Conservation (phyloP, 2,797 vertebrate species). For the Holocentrus rufus region DNA sequence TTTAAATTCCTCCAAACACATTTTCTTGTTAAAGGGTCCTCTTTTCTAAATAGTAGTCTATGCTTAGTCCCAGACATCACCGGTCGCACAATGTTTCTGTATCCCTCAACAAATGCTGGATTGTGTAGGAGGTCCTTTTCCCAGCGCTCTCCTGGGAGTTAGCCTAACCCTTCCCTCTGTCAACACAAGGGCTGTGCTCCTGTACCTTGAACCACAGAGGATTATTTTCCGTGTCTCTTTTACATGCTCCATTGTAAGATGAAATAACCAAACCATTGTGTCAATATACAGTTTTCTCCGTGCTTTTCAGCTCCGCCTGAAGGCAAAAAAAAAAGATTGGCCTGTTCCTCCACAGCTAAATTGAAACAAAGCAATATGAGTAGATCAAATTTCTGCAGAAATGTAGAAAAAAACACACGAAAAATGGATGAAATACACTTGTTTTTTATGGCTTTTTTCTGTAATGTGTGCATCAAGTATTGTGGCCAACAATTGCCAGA, state of each 20-base stretch:
- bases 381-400: constrained; percentile 18
- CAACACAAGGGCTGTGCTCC: constrained; percentile 61
- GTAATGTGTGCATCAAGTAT: constrained; percentile 15
- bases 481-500: constrained; percentile 50
- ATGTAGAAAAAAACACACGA: background rate
- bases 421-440: background rate
- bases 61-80: constrained; percentile 34
- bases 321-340: constrained; percentile 22
- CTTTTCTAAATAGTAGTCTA: constrained; percentile 51
- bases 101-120: constrained; percentile 54
- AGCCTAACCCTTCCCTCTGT: constrained; percentile 68
- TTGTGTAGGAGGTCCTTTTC: constrained; percentile 53
- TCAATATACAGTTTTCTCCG: constrained; percentile 45
- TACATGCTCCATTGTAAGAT: constrained; percentile 34
- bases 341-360: constrained; percentile 23
- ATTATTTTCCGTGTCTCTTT: constrained; percentile 44
- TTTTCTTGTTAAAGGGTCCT: constrained; percentile 29
- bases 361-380: constrained; percentile 24
- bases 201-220: constrained; percentile 58
- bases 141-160: constrained; percentile 32
- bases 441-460: background rate
- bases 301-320: constrained; percentile 13
- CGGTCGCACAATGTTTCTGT: constrained; percentile 45
- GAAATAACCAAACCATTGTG: constrained; percentile 51
- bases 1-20: constrained; percentile 26